These are phyloP conservation scores for Andricus quercusramuli DNA, from an alignment of 2,888 invertebrate genomes.

Conservation along the genomic window DNA sequence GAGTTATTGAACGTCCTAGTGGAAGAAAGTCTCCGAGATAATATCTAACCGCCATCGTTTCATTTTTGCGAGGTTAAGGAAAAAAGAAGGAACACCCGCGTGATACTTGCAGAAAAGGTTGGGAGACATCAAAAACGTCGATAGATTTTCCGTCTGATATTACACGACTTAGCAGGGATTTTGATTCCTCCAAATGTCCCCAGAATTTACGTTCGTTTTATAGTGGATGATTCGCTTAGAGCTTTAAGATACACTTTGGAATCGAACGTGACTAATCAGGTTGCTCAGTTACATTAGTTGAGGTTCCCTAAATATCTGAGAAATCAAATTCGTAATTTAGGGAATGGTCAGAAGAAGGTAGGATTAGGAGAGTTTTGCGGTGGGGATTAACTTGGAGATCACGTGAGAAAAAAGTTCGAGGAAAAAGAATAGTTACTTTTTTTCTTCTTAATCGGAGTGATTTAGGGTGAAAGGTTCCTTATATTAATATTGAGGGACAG, in stretches of 20 bases:
- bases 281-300: background rate
- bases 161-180: background rate
- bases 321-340: constrained; percentile 1
- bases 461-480: too few relatives aligned
- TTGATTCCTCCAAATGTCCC: background rate
- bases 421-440: too few relatives aligned
- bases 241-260: constrained; percentile 1
- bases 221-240: background rate
- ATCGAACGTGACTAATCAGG: constrained; percentile 21
- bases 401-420: too few relatives aligned
- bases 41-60: background rate
- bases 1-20: constrained; percentile 13
- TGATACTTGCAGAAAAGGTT: background rate
- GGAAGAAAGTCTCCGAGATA: constrained; percentile 1
- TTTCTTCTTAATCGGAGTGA: too few relatives aligned
- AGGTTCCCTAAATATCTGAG: background rate
- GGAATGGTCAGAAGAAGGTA: too few relatives aligned
- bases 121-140: background rate
- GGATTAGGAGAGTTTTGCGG: too few relatives aligned
- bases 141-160: background rate
- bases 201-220: background rate
- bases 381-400: too few relatives aligned
- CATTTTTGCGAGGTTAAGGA: constrained; percentile 6
- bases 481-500: too few relatives aligned
- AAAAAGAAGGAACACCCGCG: background rate